phyloP scores from a whole-genome alignment of 2,797 vertebrate species.

The Babyrousa celebensis region DNA sequence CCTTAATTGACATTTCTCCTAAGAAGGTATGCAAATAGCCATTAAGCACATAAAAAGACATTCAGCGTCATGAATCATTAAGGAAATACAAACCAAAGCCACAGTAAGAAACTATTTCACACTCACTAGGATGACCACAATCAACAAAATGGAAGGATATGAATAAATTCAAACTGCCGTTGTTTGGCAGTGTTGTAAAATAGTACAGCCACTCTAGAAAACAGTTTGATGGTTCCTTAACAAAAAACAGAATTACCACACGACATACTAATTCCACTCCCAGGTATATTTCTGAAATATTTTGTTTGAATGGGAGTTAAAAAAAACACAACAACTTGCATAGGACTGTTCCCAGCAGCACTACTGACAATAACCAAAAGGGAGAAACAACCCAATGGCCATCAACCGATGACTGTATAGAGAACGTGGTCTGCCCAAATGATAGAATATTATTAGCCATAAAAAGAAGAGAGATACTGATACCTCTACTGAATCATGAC shows the following conservation, averaged over 20 bases:
- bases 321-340: neutral
- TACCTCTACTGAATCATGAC: no score
- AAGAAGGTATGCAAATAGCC: neutral
- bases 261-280: neutral
- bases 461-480: neutral
- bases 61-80: neutral
- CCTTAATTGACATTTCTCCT: neutral
- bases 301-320: neutral
- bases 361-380: neutral
- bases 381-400: neutral
- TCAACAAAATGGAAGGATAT: neutral
- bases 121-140: neutral
- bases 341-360: neutral
- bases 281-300: neutral
- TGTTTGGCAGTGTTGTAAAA: neutral
- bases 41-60: neutral
- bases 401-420: neutral
- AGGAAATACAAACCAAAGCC: neutral
- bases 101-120: neutral
- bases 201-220: neutral
- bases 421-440: neutral
- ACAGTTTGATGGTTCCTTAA: neutral
- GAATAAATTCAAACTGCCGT: neutral
- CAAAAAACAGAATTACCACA: neutral
- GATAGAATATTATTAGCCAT: neutral